A percentile compares a stretch with the other conserved stretches of the same genome.
These are phyloP conservation scores for Muschampia plurimacula DNA, from an alignment of 2,888 invertebrate species.

Conservation along the genomic window DNA sequence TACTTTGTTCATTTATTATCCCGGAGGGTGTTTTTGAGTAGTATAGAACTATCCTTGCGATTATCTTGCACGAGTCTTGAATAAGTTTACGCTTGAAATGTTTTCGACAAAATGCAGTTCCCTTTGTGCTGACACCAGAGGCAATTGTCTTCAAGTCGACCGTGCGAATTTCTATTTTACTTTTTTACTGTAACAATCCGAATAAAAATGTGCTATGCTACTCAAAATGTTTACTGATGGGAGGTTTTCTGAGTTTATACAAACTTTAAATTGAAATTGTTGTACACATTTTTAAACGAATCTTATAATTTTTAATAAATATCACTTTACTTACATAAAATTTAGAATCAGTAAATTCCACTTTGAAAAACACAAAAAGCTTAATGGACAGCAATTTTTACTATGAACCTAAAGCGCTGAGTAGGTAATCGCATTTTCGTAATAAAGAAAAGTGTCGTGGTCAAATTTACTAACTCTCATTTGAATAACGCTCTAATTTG, in stretches of 20 bases:
- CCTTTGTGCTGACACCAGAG: constrained; percentile 29
- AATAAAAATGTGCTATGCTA: not conserved
- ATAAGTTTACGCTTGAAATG: constrained; percentile 41
- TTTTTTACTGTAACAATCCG: not conserved
- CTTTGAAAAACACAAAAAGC: too few species aligned
- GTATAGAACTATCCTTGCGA: constrained; percentile 50
- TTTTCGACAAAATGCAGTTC: constrained; percentile 22
- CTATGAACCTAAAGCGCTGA: not conserved
- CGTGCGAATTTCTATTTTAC: constrained; percentile 7
- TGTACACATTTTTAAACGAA: constrained; percentile 40
- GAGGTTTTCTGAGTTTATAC: constrained; percentile 17
- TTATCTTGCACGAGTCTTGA: constrained; percentile 43
- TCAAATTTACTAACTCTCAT: constrained; percentile 15
- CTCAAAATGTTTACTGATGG: not conserved
- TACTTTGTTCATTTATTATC: constrained; percentile 73
- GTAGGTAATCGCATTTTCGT: not conserved
- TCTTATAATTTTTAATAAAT: too few species aligned
- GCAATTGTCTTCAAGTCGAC: constrained; percentile 17
- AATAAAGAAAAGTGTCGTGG: constrained; percentile 2
- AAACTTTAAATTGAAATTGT: constrained; percentile 48
- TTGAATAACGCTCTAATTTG: constrained; percentile 35
- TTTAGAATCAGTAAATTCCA: too few species aligned
- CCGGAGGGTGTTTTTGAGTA: constrained; percentile 67
- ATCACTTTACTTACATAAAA: too few species aligned
- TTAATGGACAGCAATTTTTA: too few species aligned